phyloP scores from a whole-genome alignment of 2,113 vertebrate genomes.

The Calidris pugnax region DNA sequence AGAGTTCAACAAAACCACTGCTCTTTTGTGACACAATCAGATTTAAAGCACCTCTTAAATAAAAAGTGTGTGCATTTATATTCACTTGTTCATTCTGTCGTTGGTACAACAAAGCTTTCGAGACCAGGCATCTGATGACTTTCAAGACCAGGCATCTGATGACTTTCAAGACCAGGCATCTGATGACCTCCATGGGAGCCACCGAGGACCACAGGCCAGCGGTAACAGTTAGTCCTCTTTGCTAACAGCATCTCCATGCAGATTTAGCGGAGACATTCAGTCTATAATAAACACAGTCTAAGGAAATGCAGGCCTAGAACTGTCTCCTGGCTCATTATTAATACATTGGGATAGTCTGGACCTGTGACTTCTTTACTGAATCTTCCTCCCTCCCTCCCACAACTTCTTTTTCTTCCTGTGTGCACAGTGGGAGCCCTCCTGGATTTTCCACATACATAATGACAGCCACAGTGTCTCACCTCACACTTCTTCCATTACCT shows the following conservation, averaged over 20 bases:
- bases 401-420: neutral
- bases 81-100: neutral
- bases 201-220: neutral
- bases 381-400: neutral
- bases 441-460: neutral
- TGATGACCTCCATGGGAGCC: conserved; percentile 15
- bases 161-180: conserved; percentile 2
- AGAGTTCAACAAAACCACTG: neutral
- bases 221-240: neutral
- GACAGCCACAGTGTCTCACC: neutral
- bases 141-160: neutral
- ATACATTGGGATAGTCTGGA: conserved; percentile 52
- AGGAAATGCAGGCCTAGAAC: conserved; percentile 49
- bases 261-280: conserved; percentile 30
- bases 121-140: neutral
- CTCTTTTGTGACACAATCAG: neutral
- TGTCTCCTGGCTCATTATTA: conserved; percentile 66
- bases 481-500: neutral
- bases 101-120: neutral
- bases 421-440: neutral
- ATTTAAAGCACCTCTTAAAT: neutral
- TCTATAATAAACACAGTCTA: conserved; percentile 29
- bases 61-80: neutral
- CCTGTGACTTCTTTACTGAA: conserved; percentile 35
- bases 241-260: conserved; percentile 20